A percentile compares a stretch with the other conserved stretches of the same genome.
Evolutionary conservation across 2,797 vertebrate species (phyloP).

Genomic region (Spheniscus humboldti): DNA sequence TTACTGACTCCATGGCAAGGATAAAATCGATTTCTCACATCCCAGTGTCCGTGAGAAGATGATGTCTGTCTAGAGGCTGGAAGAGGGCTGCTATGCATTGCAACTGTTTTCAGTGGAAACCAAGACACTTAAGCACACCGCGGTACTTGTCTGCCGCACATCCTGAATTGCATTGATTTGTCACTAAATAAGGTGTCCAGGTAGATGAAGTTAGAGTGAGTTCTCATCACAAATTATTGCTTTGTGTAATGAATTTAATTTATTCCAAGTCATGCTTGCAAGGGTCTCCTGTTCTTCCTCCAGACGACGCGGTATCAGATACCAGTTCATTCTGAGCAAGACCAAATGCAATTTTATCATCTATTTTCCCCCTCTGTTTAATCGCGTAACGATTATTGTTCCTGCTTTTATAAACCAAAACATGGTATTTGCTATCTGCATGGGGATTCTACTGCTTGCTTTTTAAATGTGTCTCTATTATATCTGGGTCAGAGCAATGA

Average conservation of each 20-base stretch:
- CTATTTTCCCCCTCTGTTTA: neutral
- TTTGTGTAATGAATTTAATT: neutral
- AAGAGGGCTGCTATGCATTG: neutral
- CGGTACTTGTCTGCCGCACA: neutral
- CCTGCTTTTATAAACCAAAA: neutral
- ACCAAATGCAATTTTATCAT: neutral
- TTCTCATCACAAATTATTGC: neutral
- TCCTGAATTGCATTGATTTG: neutral
- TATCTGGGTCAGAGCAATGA: slow-evolving; percentile 3
- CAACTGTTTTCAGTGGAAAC: neutral
- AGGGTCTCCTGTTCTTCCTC: neutral
- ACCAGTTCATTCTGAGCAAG: neutral
- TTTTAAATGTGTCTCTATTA: neutral
- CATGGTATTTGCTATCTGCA: neutral
- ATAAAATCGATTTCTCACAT: rapidly evolving
- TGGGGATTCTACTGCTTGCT: neutral
- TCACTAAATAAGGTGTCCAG: neutral
- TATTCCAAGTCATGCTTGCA: neutral
- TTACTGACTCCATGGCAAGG: neutral
- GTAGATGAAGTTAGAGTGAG: neutral
- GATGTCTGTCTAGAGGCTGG: neutral
- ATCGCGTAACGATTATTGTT: neutral
- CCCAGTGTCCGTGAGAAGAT: neutral
- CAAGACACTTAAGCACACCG: rapidly evolving
- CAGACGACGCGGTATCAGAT: neutral